Conservation (phyloP, 2,888 invertebrate species). For the Aporophyla lueneburgensis region DNA sequence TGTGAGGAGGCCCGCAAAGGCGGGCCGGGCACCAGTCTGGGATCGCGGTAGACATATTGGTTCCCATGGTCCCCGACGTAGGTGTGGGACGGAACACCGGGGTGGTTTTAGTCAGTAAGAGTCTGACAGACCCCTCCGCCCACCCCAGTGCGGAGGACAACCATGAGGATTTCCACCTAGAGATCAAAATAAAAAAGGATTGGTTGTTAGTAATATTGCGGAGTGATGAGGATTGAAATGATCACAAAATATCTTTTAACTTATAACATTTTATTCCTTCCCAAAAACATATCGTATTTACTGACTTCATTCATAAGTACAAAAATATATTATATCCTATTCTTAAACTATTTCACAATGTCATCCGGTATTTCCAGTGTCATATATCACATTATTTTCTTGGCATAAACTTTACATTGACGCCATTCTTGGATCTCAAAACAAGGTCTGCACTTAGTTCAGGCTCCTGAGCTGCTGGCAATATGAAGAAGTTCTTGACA, state of each 20-base stretch:
- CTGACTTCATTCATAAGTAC: conserved; percentile 16
- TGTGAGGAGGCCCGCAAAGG: no score
- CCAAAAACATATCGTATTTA: conserved; percentile 24
- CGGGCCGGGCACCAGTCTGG: no score
- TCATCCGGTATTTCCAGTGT: conserved; percentile 10
- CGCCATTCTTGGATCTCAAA: conserved; percentile 78
- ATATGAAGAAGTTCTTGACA: conserved; percentile 84
- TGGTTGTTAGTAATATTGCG: no score
- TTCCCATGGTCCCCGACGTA: no score
- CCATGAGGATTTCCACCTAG: no score
- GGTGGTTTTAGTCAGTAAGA: no score
- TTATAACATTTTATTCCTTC: conserved; percentile 33
- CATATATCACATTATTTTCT: conserved; percentile 45
- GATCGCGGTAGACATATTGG: no score
- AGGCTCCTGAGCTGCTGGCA: conserved; percentile 77
- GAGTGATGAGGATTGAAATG: neutral
- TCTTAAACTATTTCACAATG: conserved; percentile 15
- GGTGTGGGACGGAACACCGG: no score
- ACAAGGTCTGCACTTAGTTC: conserved; percentile 80
- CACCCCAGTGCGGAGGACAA: no score
- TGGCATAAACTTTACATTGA: conserved; percentile 77
- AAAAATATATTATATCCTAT: conserved; percentile 18
- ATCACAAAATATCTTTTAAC: neutral
- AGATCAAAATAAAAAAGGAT: no score
- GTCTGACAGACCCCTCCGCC: no score